Percentiles rank a stretch among this genome's conserved stretches.
These are phyloP conservation scores for Brachionus manjavacas DNA, from an alignment of 1,140 invertebrate species.

Conservation along the genomic window DNA sequence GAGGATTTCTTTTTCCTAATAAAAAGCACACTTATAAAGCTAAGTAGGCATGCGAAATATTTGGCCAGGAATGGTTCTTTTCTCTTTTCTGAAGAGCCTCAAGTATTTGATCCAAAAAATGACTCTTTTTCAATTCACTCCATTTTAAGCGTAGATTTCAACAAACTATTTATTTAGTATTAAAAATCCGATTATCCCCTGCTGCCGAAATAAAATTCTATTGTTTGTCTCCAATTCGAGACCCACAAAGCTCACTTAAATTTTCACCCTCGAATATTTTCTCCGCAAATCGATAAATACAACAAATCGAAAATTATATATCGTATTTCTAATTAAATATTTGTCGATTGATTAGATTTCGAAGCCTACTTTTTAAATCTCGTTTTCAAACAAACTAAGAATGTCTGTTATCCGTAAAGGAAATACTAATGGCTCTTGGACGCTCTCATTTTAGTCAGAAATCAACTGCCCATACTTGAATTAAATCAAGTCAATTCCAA, in stretches of 20 bases:
- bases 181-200: neutral
- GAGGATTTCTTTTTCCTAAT: neutral
- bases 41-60: neutral
- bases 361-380: neutral
- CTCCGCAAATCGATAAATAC: neutral
- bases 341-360: neutral
- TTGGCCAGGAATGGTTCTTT: neutral
- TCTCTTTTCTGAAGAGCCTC: neutral
- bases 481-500: no score
- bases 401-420: neutral
- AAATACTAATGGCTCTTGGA: neutral
- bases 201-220: neutral
- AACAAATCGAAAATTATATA: neutral
- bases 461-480: no score
- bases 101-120: neutral
- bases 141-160: neutral
- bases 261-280: neutral
- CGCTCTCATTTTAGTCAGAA: no score
- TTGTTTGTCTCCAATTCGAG: neutral
- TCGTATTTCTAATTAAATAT: neutral
- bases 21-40: neutral
- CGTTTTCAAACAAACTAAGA: neutral
- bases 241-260: neutral
- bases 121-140: neutral
- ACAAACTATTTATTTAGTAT: neutral